A percentile compares a stretch with the other conserved stretches of the same genome.
Conservation (phyloP, 2,797 vertebrate genomes). For the Peromyscus aztecus region DNA sequence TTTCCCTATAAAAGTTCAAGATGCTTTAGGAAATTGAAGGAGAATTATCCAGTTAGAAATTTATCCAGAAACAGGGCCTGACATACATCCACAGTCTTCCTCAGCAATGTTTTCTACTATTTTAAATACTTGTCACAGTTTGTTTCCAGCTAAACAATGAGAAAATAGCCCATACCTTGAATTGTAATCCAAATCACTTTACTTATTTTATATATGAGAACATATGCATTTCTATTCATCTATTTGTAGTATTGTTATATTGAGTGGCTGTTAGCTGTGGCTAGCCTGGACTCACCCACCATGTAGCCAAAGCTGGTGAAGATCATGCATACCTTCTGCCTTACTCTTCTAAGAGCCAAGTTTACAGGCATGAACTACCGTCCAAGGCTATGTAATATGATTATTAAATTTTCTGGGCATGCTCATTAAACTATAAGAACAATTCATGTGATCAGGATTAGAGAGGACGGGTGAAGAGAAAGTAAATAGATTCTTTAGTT, state of each 20-base stretch:
- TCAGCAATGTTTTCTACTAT: constrained; percentile 56
- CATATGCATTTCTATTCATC: neutral
- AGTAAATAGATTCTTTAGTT: neutral
- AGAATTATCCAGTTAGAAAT: constrained; percentile 64
- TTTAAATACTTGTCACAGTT: constrained; percentile 25
- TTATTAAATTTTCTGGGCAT: neutral
- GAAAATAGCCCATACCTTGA: neutral
- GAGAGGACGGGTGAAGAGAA: neutral
- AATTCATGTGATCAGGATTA: neutral
- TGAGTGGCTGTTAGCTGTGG: neutral
- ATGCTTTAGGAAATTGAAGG: constrained; percentile 11
- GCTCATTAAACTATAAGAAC: neutral
- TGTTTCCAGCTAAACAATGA: constrained; percentile 36
- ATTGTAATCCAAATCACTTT: constrained; percentile 21
- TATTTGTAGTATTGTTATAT: neutral
- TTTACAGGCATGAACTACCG: neutral
- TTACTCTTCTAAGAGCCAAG: neutral
- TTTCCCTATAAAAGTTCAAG: neutral
- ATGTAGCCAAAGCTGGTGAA: neutral
- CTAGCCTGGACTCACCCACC: neutral
- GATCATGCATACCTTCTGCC: neutral
- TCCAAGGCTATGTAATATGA: neutral
- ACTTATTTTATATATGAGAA: constrained; percentile 2
- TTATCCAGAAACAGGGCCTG: neutral
- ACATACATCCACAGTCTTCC: neutral